These are phyloP conservation scores for Turritopsis rubra DNA, from an alignment of 30 jellyfish, hydroid and myxozoan genomes.

Conservation along the genomic window DNA sequence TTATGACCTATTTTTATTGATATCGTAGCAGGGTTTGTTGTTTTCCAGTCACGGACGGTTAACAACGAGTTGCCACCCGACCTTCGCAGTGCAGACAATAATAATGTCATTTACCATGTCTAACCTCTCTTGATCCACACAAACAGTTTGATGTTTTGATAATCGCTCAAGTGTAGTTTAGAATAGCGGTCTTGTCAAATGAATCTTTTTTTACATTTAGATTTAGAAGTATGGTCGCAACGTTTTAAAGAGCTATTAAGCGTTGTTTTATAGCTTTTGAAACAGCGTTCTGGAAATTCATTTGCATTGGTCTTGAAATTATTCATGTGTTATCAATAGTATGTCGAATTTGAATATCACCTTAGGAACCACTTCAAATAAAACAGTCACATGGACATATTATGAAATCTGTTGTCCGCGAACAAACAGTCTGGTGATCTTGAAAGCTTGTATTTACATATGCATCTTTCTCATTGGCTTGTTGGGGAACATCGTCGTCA, in stretches of 20 bases:
- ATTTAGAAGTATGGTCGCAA: background rate
- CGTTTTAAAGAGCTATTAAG: background rate
- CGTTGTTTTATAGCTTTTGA: background rate
- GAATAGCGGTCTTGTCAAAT: background rate
- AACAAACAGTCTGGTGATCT: background rate
- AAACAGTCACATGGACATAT: background rate
- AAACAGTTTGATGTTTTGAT: background rate
- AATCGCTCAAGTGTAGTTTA: background rate
- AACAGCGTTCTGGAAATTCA: background rate
- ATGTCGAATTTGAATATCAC: background rate
- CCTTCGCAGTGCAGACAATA: background rate
- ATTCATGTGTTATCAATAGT: background rate
- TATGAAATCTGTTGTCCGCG: background rate
- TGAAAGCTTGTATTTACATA: background rate
- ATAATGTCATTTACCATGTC: no score
- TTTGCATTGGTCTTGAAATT: background rate
- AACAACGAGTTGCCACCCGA: no score
- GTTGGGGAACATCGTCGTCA: slow-evolving; percentile 22
- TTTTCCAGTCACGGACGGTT: no score
- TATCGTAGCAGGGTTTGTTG: no score
- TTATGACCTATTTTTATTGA: no score
- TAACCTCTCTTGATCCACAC: background rate
- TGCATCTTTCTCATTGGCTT: slow-evolving; percentile 20
- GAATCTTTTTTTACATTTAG: background rate
- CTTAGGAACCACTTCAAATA: background rate